Base-by-base conservation (phyloP, 2,888 invertebrate species). In the Scaptomyza caliginosa region DNA sequence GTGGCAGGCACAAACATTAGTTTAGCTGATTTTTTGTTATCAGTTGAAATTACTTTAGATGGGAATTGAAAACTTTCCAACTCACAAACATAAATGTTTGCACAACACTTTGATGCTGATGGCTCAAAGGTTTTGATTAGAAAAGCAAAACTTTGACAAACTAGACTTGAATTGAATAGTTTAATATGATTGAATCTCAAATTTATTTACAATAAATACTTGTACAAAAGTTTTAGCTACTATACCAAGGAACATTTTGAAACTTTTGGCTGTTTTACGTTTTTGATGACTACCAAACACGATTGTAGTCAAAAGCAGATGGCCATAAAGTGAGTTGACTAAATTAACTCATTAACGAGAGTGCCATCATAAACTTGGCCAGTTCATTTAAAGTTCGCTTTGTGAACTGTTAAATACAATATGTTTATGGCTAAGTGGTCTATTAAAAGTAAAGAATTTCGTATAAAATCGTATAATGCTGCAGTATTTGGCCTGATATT, bases 271-370 rank as follows among this genome's bases (percentile, higher is more conserved):
- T 30, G 11, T 28, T 28, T 28, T 0, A 30, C 28, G n/a, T 7
- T 13, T 13, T 13, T 32, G 7, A 13, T 32, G 4, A 1, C 32
- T 13, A 6, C 6, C 13, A 13, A 13, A 2, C 32, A 13, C 13
- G 16, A 49, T 10, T 13, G 24, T 38, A n/a, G 32, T 26, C 45
- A 34, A 30, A 51, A 36, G 42, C 26, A 51, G 45, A 51, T 26
- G 24, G 45, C 40, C 59, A 72, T 75, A 59, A 72, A 70, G 56
- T 60, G 65, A 75, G 59, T 60, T 72, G 59, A 65, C 71, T 51
- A 46, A 70, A 72, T 65, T 56, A 75, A 75, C 58, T 72, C 71
- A 72, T 75, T 72, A 75, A 64, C 42, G 23, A 49, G 52, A 70
- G 58, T 74, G 58, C 38, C 43, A 49, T 49, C 50, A 54, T 75